Evolutionary conservation across 2,888 invertebrate species (phyloP), one percentile per base, ranked within the genome.

Genomic region (Drosophila dives): DNA sequence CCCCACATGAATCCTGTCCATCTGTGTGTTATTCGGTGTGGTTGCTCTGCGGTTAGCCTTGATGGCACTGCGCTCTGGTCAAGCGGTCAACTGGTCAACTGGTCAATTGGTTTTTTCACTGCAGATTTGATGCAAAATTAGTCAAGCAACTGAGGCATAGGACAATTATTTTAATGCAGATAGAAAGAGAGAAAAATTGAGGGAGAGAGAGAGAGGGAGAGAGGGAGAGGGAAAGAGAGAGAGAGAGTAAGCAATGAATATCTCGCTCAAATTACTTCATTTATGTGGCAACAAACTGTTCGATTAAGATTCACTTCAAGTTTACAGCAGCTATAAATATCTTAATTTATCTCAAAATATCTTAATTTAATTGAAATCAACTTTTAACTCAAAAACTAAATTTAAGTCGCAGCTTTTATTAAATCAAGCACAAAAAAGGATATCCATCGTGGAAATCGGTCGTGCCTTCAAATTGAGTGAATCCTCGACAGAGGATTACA

Each of bases 71-170:
- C n/a, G 51, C 60, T 49, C 60, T 59, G 61, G 51, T 32, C 72
- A 72, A 71, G 48, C 49, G 72, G 61, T 65, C 71, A 70, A 64
- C 34, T 38, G 76, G 73, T 68, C 59, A 69, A 63, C 40, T 45
- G 72, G 65, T 45, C 71, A 63, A 69, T 23, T 38, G 42, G 23
- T 73, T 76, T 76, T 70, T 69, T 51, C 65, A 60, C 51, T 70
- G 51, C 76, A 83, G 73, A 83, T 86, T 80, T 81, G 76, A 84
- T 89, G 86, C 86, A 86, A 83, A 89, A 89, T 86, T 84, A 85
- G 84, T 72, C 77, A 72, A 73, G 59, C 69, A 49, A 79, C 51
- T 77, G 77, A 81, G 67, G 72, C 86, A 64, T 64, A 60, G 15
- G 51, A 66, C 79, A 80, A 89, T 86, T 84, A 75, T 81, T 70